Evolutionary conservation across 1,140 invertebrate genomes (phyloP).

Genomic region (Drusus annulatus): DNA sequence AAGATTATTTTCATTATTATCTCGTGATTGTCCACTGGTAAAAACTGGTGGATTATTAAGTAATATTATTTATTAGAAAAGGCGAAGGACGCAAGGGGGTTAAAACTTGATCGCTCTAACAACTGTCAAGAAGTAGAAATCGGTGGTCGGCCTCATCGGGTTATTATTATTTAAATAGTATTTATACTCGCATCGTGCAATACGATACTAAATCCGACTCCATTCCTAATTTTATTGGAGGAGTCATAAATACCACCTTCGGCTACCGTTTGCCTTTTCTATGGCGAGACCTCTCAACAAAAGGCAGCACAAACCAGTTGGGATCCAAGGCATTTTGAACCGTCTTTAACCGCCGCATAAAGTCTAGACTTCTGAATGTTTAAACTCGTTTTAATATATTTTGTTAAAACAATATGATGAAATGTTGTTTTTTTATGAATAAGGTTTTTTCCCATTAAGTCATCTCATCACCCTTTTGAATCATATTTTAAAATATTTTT

Average conservation of each 20-base stretch:
- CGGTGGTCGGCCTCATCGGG: conserved; percentile 7
- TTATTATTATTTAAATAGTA: conserved; percentile 13
- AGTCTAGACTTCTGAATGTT: neutral
- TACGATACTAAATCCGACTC: conserved; percentile 20
- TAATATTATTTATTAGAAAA: no score
- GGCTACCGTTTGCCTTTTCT: conserved; percentile 25
- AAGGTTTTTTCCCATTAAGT: no score
- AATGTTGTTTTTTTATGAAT: no score
- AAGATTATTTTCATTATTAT: no score
- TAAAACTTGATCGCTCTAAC: conserved; percentile 20
- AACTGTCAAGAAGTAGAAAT: neutral
- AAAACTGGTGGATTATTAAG: no score
- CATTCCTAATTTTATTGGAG: conserved; percentile 39
- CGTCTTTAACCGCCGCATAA: neutral
- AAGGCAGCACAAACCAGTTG: neutral
- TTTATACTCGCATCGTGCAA: neutral
- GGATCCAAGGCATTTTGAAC: neutral
- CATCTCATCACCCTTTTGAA: no score
- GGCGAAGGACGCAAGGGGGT: neutral
- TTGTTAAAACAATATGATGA: no score
- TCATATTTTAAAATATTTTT: no score
- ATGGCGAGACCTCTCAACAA: neutral
- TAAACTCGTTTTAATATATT: neutral
- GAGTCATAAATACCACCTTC: conserved; percentile 21
- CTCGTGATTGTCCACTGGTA: no score